Evolutionary conservation across 2,888 invertebrate species (phyloP).

Genomic region (Catocala sponsa): DNA sequence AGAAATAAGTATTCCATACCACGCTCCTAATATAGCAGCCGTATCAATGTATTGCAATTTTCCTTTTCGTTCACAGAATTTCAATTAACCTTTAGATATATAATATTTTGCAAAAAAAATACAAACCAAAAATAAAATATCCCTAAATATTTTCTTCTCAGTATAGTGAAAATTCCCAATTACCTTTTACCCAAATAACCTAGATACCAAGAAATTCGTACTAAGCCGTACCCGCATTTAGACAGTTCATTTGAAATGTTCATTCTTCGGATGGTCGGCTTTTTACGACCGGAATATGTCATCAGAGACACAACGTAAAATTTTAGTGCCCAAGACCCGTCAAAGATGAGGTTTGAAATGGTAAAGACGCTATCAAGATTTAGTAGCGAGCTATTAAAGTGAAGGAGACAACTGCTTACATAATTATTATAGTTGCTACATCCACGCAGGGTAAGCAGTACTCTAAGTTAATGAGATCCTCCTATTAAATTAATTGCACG

Average conservation of each 20-base stretch:
- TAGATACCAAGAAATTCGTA: constrained; percentile 3
- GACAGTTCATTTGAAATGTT: constrained; percentile 11
- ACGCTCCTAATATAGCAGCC: no score
- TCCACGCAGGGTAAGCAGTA: no score
- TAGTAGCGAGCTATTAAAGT: constrained; percentile 25
- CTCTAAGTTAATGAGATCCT: no score
- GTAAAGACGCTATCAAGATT: constrained; percentile 24
- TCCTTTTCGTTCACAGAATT: no score
- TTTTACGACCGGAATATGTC: constrained; percentile 19
- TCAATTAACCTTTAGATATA: no score
- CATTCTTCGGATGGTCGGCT: constrained; percentile 1
- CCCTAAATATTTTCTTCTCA: no score
- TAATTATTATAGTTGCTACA: background rate
- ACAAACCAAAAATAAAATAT: no score
- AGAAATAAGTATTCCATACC: no score
- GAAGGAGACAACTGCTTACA: constrained; percentile 10
- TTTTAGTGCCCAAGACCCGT: constrained; percentile 20
- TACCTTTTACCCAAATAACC: background rate
- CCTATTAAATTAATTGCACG: no score
- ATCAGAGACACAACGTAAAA: constrained; percentile 21
- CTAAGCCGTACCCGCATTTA: constrained; percentile 4
- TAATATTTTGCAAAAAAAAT: no score
- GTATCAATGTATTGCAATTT: no score
- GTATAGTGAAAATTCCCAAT: no score
- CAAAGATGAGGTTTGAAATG: constrained; percentile 21